Percentiles rank a stretch among this genome's conserved stretches.
phyloP scores from a whole-genome alignment of 2,888 invertebrate species.

The Gari tellinella region DNA sequence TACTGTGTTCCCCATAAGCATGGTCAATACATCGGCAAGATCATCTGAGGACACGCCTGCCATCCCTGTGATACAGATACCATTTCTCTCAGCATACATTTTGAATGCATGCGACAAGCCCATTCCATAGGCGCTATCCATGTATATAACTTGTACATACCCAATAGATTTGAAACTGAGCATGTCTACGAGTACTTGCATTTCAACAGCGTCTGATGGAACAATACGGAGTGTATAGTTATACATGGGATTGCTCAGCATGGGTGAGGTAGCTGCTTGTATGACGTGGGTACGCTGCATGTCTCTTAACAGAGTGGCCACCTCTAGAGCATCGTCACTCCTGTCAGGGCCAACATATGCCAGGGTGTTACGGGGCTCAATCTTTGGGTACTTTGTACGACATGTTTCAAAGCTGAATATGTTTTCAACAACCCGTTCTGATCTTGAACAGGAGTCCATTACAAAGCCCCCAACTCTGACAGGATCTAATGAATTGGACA shows the following conservation, averaged over 20 bases:
- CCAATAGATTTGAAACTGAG: constrained; percentile 31
- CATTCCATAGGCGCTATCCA: constrained; percentile 56
- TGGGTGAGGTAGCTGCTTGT: constrained; percentile 69
- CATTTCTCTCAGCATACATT: constrained; percentile 17
- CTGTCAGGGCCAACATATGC: constrained; percentile 78
- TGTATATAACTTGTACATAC: constrained; percentile 66
- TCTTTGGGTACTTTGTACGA: constrained; percentile 57
- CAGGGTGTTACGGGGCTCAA: constrained; percentile 70
- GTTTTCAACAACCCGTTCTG: constrained; percentile 68
- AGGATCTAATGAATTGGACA: constrained; percentile 7
- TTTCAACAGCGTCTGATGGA: constrained; percentile 67
- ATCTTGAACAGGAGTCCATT: constrained; percentile 75
- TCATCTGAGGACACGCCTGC: constrained; percentile 10
- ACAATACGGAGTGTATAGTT: constrained; percentile 73
- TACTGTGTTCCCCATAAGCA: constrained; percentile 34
- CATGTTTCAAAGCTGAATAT: constrained; percentile 76
- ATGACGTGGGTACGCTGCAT: constrained; percentile 86
- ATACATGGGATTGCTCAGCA: constrained; percentile 59
- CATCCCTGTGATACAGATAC: constrained; percentile 66
- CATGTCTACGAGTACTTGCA: constrained; percentile 72
- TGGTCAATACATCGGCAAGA: neutral
- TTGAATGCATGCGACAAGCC: constrained; percentile 53
- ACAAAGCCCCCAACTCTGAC: constrained; percentile 76
- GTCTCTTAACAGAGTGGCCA: constrained; percentile 84
- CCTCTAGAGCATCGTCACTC: constrained; percentile 65